phyloP scores from a whole-genome alignment of 2,888 invertebrate species.

The Tricholauxania praeusta region DNA sequence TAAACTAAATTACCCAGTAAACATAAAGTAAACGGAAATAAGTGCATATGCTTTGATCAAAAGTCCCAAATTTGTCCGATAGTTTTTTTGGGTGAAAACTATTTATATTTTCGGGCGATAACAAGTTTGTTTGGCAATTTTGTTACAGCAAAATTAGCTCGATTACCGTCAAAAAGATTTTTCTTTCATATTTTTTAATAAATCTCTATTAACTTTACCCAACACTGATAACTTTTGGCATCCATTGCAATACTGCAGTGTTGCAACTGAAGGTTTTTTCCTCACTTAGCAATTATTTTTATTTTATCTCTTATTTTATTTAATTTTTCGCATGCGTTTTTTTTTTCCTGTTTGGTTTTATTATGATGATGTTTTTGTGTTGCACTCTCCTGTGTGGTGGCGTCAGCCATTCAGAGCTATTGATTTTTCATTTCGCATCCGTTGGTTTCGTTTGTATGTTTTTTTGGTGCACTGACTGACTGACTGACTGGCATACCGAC shows the following conservation, averaged over 20 bases:
- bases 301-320: neutral
- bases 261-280: constrained; percentile 6
- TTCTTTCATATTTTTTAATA: no score
- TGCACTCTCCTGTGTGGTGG: constrained; percentile 3
- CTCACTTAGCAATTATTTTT: constrained; percentile 1
- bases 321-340: neutral
- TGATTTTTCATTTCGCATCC: constrained; percentile 27
- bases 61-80: no score
- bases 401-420: neutral
- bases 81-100: no score
- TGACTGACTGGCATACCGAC: neutral
- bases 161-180: no score
- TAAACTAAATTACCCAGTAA: no score
- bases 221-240: neutral
- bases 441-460: neutral
- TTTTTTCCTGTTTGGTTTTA: neutral
- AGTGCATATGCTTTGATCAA: no score
- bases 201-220: no score
- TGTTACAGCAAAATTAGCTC: no score
- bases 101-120: no score
- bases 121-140: no score
- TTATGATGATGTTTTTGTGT: neutral
- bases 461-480: no score
- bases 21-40: no score
- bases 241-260: neutral